phyloP scores from a whole-genome alignment of 1,140 invertebrate species.

The Tetramorium simillimum region DNA sequence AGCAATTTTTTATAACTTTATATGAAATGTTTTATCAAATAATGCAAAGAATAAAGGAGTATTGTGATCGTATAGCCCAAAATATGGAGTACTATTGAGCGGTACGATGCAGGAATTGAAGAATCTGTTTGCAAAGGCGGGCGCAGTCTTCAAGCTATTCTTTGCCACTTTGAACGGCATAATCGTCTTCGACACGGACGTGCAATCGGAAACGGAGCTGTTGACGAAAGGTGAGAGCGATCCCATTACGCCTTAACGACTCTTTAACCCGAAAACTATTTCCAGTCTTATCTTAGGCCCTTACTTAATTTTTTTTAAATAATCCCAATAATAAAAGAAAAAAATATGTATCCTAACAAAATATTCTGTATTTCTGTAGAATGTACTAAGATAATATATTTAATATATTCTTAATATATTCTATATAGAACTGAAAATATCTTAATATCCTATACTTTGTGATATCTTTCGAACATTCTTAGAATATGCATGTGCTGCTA shows the following conservation, averaged over 20 bases:
- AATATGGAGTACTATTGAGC: slow-evolving; percentile 70
- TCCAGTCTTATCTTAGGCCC: slow-evolving; percentile 14
- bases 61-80: slow-evolving; percentile 70
- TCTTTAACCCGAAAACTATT: slow-evolving; percentile 55
- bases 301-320: background rate
- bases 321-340: background rate
- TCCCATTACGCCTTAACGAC: slow-evolving; percentile 68
- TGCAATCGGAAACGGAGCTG: slow-evolving; percentile 72
- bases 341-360: too few relatives aligned
- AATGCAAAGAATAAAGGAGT: background rate
- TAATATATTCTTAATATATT: too few relatives aligned
- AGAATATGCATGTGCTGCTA: too few relatives aligned
- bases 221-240: slow-evolving; percentile 76
- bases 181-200: slow-evolving; percentile 70
- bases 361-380: too few relatives aligned
- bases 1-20: background rate
- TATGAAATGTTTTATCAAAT: background rate
- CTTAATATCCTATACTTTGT: too few relatives aligned
- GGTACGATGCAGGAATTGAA: slow-evolving; percentile 71
- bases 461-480: too few relatives aligned
- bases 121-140: slow-evolving; percentile 76
- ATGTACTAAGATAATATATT: too few relatives aligned
- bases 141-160: slow-evolving; percentile 75
- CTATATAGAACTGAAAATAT: too few relatives aligned
- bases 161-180: slow-evolving; percentile 72